phyloP scores from a whole-genome alignment of 2,888 invertebrate species.

The Pharmacophagus antenor region DNA sequence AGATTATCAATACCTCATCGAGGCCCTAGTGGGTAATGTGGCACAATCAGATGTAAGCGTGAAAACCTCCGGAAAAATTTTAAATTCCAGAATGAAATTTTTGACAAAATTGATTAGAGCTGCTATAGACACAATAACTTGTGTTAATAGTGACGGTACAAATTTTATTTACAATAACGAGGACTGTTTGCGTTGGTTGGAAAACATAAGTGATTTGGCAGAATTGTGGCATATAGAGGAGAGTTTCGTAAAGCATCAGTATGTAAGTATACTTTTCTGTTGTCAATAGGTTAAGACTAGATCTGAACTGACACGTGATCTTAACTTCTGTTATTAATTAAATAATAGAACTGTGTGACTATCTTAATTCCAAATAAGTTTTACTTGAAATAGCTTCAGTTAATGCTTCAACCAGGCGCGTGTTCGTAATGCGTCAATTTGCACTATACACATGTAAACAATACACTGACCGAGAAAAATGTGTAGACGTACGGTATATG shows the following conservation, averaged over 20 bases:
- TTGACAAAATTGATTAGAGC: constrained; percentile 86
- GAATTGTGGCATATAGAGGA: constrained; percentile 88
- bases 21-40: constrained; percentile 61
- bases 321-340: too few species aligned
- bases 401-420: too few species aligned
- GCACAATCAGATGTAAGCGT: constrained; percentile 79
- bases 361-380: too few species aligned
- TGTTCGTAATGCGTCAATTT: too few species aligned
- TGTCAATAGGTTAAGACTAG: too few species aligned
- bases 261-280: constrained; percentile 86
- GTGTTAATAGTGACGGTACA: constrained; percentile 76
- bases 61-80: constrained; percentile 85
- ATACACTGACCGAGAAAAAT: too few species aligned
- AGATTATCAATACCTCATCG: constrained; percentile 82
- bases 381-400: too few species aligned
- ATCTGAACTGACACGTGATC: too few species aligned
- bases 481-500: too few species aligned
- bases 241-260: constrained; percentile 87
- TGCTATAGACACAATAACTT: constrained; percentile 86
- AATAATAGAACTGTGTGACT: too few species aligned
- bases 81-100: constrained; percentile 85
- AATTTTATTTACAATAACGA: constrained; percentile 62
- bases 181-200: constrained; percentile 84
- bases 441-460: too few species aligned
- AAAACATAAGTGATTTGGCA: constrained; percentile 85